These are phyloP conservation scores for Columba guinea DNA, from an alignment of 2,797 vertebrate genomes.

Conservation along the genomic window DNA sequence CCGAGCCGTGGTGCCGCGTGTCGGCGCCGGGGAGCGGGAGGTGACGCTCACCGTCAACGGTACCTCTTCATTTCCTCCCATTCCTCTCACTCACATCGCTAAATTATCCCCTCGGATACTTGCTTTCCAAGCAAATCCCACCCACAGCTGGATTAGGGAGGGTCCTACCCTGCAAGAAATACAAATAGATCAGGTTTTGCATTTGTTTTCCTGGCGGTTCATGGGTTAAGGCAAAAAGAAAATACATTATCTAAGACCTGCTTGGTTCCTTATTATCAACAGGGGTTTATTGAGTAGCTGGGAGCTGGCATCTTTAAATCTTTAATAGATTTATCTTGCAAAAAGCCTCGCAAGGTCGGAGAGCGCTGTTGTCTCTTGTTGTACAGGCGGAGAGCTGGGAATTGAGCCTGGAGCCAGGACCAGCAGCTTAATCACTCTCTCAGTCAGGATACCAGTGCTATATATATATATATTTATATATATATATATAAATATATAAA, in stretches of 20 bases:
- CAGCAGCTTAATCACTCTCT: neutral
- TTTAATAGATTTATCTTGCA: constrained; percentile 51
- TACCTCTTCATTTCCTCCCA: constrained; percentile 57
- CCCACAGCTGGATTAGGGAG: neutral
- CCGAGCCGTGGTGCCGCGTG: constrained; percentile 93
- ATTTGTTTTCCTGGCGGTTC: neutral
- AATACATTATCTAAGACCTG: rapidly evolving
- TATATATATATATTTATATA: too few species aligned
- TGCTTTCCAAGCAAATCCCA: neutral
- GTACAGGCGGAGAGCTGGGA: constrained; percentile 9
- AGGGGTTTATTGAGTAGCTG: constrained; percentile 14
- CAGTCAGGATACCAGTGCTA: neutral
- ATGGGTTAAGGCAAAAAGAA: neutral
- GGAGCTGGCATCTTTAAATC: constrained; percentile 27
- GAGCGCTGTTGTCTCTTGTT: neutral
- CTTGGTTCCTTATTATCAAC: neutral
- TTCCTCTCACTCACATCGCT: neutral
- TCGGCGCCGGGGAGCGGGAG: constrained; percentile 93
- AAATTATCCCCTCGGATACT: neutral
- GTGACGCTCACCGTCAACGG: constrained; percentile 97
- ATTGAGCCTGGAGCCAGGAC: neutral
- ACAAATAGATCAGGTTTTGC: neutral
- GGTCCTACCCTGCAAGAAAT: neutral
- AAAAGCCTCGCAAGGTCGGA: neutral
- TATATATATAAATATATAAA: too few species aligned